Base-by-base conservation (phyloP, 2,888 invertebrate genomes). In the Platerodrilus igneus region DNA sequence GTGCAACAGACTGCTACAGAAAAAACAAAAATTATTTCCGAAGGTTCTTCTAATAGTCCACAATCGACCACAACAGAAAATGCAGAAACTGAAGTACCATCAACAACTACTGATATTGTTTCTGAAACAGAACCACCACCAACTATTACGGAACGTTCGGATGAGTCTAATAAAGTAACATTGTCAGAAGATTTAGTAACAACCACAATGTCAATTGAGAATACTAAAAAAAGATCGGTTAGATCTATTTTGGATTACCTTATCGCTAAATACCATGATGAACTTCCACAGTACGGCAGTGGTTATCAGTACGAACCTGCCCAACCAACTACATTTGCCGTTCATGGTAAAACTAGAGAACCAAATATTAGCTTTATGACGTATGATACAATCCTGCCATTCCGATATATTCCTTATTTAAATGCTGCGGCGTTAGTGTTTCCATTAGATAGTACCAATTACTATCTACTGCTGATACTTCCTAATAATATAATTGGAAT, bases 361-460 rank as follows among this genome's bases (percentile, higher is more conserved):
- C 42, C 57, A n/a, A 60, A 66, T 35, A 76, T 81, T 30, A 75
- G 77, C 43, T 83, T 79, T 59, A 83, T 86, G 73, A 78, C 79
- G 17, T 88, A 87, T 66, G 83, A 87, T 45, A 79, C 86, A 0
- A 77, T 86, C 22, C 68, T 89, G 41, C 87, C 86, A 33, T 85
- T 81, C 63, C 81, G 79, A 19, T 85, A 82, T 60, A 74, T 87
- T 17, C 79, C 83, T 2, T 76, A 79, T 50, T 64, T 89, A 49
- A 78, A 83, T 55, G 79, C 86, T 6, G 73, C 81, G 26, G 83
- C 82, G 2, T 69, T 89, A 33, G 82, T 86, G 47, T 74, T 89
- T 57, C 88, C 89, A 7, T 64, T 90, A 35, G 88, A 90, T 61
- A 87, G 86, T 50, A 77, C 81, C 0, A 77, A 83, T 37, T 89